phyloP scores from a whole-genome alignment of 2,113 vertebrate genomes.

The Paratilapia polleni region DNA sequence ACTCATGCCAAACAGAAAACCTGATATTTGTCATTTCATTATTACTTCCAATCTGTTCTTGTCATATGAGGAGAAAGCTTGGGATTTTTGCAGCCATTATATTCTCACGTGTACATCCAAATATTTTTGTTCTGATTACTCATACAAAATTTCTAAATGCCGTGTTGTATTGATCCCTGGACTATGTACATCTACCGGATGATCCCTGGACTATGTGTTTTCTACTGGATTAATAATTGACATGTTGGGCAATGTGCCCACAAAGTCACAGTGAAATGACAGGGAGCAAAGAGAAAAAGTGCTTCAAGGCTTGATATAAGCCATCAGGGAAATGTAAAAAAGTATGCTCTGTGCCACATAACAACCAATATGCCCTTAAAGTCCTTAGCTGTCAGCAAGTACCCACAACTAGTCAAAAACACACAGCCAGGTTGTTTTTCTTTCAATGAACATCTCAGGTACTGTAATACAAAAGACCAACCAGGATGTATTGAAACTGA shows the following conservation, averaged over 20 bases:
- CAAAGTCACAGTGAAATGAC: constrained; percentile 38
- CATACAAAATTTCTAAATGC: constrained; percentile 4
- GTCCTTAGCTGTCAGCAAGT: constrained; percentile 67
- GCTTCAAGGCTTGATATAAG: constrained; percentile 31
- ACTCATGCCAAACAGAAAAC: constrained; percentile 39
- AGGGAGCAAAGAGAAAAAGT: constrained; percentile 26
- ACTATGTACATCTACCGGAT: constrained; percentile 4
- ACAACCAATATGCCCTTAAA: constrained; percentile 55
- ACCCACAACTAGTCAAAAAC: constrained; percentile 35
- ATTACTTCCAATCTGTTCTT: constrained; percentile 63
- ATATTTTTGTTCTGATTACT: constrained; percentile 26
- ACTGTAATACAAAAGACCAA: constrained; percentile 48
- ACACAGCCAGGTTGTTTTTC: constrained; percentile 41
- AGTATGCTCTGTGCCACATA: constrained; percentile 15
- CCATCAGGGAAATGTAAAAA: constrained; percentile 47
- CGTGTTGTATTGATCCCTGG: constrained; percentile 28
- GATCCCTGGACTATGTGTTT: constrained; percentile 17
- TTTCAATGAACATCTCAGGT: constrained; percentile 56
- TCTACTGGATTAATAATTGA: constrained; percentile 52
- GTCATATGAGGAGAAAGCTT: constrained; percentile 5
- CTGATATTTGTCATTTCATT: constrained; percentile 73
- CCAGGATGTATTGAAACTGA: constrained; percentile 66
- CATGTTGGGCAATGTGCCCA: constrained; percentile 21
- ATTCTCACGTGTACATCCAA: constrained; percentile 14
- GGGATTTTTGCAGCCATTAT: background rate